Evolutionary conservation across 2,888 invertebrate genomes (phyloP).

Genomic region (Crocallis elinguaria): DNA sequence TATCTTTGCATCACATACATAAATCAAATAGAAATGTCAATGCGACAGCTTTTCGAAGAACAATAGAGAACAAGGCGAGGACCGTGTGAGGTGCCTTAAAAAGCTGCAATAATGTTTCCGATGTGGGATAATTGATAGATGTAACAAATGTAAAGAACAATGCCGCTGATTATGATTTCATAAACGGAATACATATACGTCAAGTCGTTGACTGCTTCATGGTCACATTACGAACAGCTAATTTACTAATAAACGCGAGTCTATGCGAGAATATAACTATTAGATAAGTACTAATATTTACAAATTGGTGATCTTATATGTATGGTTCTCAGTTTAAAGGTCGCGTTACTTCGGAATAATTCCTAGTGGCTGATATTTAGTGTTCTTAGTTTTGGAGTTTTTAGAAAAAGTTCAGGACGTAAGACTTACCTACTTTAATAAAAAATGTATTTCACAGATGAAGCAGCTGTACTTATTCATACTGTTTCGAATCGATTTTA

Average conservation of each 20-base stretch:
- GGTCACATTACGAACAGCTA: neutral
- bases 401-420: neutral
- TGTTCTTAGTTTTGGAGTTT: too few relatives aligned
- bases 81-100: constrained; percentile 13
- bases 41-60: constrained; percentile 38
- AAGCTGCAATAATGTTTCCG: constrained; percentile 13
- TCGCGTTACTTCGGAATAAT: too few relatives aligned
- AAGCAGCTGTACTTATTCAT: constrained; percentile 8
- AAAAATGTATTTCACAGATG: too few relatives aligned
- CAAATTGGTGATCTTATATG: too few relatives aligned
- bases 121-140: constrained; percentile 28
- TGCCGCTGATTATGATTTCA: constrained; percentile 15
- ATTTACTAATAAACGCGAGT: neutral
- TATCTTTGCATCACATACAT: constrained; percentile 55
- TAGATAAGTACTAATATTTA: too few relatives aligned
- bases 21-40: constrained; percentile 54
- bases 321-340: too few relatives aligned
- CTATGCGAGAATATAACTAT: too few relatives aligned
- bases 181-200: constrained; percentile 16
- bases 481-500: constrained; percentile 41
- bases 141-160: constrained; percentile 11
- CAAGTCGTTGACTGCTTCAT: constrained; percentile 18
- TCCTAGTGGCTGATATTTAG: too few relatives aligned
- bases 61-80: constrained; percentile 33
- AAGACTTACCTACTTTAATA: neutral